These are phyloP conservation scores for Puffinus mauretanicus DNA, from an alignment of 2,113 vertebrate genomes.

Conservation along the genomic window DNA sequence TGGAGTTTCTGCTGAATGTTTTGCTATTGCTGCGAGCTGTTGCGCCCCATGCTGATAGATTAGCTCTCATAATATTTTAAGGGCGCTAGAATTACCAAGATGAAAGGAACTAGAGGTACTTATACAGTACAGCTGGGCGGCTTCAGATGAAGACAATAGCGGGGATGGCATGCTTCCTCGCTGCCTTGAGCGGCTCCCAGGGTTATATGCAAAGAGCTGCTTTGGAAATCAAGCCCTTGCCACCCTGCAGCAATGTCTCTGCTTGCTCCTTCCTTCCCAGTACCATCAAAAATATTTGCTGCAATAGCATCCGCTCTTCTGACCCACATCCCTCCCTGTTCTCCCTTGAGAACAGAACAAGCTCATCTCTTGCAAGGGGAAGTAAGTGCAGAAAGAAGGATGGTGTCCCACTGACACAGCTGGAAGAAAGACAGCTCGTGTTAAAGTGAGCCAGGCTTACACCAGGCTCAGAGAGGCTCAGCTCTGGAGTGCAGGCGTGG, in stretches of 20 bases:
- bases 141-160: conserved; percentile 16
- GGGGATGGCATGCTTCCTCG: neutral
- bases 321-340: neutral
- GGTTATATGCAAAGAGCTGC: neutral
- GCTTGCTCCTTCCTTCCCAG: neutral
- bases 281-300: neutral
- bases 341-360: neutral
- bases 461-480: neutral
- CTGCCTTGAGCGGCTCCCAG: conserved; percentile 19
- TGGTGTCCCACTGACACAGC: neutral
- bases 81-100: conserved; percentile 15
- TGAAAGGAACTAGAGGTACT: conserved; percentile 21
- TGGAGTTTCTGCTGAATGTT: neutral
- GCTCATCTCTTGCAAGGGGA: neutral
- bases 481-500: neutral
- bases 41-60: neutral
- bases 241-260: neutral
- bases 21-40: neutral
- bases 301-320: neutral
- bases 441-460: neutral
- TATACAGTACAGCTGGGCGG: conserved; percentile 21
- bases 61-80: conserved; percentile 8
- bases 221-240: neutral
- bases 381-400: neutral
- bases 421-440: neutral